Conservation (phyloP, 1,140 invertebrate species). For the Drosophila punjabiensis region DNA sequence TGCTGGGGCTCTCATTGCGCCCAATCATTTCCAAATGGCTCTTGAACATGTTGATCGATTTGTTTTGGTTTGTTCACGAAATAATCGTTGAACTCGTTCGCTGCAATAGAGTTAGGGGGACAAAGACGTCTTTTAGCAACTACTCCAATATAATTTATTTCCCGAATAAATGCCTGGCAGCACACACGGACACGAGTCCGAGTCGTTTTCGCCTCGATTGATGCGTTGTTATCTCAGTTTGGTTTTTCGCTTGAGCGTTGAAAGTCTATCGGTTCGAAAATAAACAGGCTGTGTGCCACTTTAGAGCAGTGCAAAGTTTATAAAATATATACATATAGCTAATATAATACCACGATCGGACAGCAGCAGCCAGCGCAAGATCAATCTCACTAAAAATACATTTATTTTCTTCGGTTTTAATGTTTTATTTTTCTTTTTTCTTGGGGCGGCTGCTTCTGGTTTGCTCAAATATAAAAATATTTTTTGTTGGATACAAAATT, state of each 20-base stretch:
- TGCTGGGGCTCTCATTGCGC: constrained; percentile 95
- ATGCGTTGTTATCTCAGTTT: constrained; percentile 49
- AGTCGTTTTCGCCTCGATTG: constrained; percentile 30
- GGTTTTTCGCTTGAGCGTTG: constrained; percentile 58
- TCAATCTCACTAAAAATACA: constrained; percentile 84
- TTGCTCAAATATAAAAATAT: constrained; percentile 58
- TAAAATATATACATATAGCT: constrained; percentile 62
- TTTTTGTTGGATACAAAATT: constrained; percentile 41
- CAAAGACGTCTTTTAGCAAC: constrained; percentile 25
- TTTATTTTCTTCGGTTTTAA: constrained; percentile 28
- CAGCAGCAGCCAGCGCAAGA: constrained; percentile 59
- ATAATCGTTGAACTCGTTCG: constrained; percentile 87
- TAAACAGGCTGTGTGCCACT: constrained; percentile 82
- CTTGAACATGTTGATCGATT: constrained; percentile 93
- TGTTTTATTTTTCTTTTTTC: constrained; percentile 9
- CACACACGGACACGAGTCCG: constrained; percentile 38
- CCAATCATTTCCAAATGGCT: constrained; percentile 96
- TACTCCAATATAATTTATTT: constrained; percentile 34
- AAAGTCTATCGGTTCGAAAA: constrained; percentile 77
- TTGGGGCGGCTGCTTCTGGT: constrained; percentile 21
- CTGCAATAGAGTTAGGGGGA: constrained; percentile 86
- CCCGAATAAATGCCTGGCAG: constrained; percentile 26
- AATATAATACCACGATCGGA: constrained; percentile 44
- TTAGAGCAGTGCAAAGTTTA: constrained; percentile 73
- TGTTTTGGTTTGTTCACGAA: constrained; percentile 86